Evolutionary conservation across 2,797 vertebrate genomes (phyloP), one percentile per base, ranked within the genome.

Genomic region (Gouania willdenowi): DNA sequence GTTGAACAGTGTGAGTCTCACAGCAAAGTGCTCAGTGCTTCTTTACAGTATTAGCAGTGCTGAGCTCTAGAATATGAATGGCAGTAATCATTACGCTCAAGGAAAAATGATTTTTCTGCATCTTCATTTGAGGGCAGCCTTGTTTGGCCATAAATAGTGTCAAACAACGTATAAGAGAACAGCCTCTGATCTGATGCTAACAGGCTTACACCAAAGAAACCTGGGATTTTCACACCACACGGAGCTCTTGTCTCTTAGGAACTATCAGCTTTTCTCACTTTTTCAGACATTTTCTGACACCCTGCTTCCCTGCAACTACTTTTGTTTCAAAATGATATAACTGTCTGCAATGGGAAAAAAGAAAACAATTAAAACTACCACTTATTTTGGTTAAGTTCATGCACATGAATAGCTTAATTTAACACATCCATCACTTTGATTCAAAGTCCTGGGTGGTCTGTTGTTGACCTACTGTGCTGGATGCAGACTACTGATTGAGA

Each of bases 401-500:
- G 17, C 5, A 6, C 24, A 17, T 20, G 19, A 57, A 6, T 21
- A 32, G 47, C 4, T 13, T 25, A 12, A 58, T 75, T 77, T 71
- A 61, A 65, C 61, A 40, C 30, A 45, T 57, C 53, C 28, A 43
- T 71, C 41, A 39, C 18, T 9, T 23, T 26, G 44, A 66, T 56
- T 42, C 48, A 62, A n/a, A 16, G 10, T 38, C 35, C 16, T 41
- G 15, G 40, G 13, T 52, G 46, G 41, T 8, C 14, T 53, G 54
- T 30, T 42, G 49, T 11, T 66, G 69, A 66, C 71, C 55, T 39
- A 63, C 66, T 65, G 66, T 13, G 59, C 41, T 29, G 45, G 11
- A 48, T 53, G 39, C 66, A 48, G 50, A 41, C 44, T 4, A 20
- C 62, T 64, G 71, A 77, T 72, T 66, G 67, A 53, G 7, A 66